phyloP scores from a whole-genome alignment of 2,113 vertebrate species.

The Otus sunia region DNA sequence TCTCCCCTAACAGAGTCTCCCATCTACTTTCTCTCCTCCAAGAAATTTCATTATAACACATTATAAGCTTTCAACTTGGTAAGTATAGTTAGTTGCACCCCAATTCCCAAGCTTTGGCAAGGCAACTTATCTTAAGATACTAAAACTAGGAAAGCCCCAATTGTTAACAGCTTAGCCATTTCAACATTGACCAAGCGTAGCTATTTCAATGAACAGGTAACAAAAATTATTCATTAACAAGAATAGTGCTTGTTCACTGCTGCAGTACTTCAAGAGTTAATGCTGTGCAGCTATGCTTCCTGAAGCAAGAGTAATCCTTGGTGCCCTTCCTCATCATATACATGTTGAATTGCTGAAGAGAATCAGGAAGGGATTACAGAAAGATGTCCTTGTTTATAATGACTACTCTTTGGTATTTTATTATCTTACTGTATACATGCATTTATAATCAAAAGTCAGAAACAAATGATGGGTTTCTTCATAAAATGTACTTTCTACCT shows the following conservation, averaged over 20 bases:
- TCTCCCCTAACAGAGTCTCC: neutral
- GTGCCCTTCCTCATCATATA: neutral
- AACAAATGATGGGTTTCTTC: neutral
- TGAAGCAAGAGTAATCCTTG: neutral
- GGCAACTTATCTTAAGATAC: neutral
- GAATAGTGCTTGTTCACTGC: neutral
- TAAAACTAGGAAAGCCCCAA: neutral
- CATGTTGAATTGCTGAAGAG: neutral
- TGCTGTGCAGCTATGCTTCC: neutral
- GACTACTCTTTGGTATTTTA: neutral
- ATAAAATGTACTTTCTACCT: neutral
- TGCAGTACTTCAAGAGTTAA: neutral
- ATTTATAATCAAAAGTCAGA: neutral
- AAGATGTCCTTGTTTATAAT: neutral
- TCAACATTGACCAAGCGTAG: neutral
- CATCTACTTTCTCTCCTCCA: neutral
- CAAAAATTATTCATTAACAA: neutral
- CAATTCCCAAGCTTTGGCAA: neutral
- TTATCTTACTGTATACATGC: fast-evolving
- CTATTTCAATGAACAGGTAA: neutral
- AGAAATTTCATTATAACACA: neutral
- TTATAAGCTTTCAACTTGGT: neutral
- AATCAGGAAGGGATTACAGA: neutral
- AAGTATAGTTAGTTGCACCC: neutral
- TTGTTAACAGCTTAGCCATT: neutral